A percentile compares a stretch with the other conserved stretches of the same genome.
phyloP scores from a whole-genome alignment of 30 jellyfish, hydroid and myxozoan species.

The Hydractinia symbiolongicarpus region DNA sequence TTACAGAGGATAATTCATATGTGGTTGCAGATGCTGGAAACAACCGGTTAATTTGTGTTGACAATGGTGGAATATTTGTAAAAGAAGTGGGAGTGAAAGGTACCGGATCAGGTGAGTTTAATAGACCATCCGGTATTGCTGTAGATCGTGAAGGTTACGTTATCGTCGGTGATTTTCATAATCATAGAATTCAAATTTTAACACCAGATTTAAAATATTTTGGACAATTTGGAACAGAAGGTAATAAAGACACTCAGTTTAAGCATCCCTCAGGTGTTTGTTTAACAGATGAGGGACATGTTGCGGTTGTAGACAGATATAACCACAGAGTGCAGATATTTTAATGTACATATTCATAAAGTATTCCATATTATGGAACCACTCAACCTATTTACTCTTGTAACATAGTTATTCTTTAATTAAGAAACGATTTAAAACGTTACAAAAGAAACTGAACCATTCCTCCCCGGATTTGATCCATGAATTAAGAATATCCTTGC shows the following conservation, averaged over 20 bases:
- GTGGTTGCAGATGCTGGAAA: constrained; percentile 89
- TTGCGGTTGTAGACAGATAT: constrained; percentile 76
- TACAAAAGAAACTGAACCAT: no score
- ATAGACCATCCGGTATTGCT: constrained; percentile 72
- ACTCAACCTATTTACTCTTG: background rate
- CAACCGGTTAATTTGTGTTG: constrained; percentile 60
- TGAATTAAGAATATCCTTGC: no score
- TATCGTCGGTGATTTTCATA: constrained; percentile 67
- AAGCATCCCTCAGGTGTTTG: constrained; percentile 79
- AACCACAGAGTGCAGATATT: constrained; percentile 75
- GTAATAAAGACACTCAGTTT: constrained; percentile 55
- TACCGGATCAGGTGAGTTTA: constrained; percentile 60
- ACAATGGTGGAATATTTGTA: constrained; percentile 38
- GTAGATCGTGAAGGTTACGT: constrained; percentile 84
- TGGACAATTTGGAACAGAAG: constrained; percentile 74
- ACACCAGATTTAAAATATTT: constrained; percentile 48
- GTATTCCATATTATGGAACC: background rate
- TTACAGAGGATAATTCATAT: constrained; percentile 60
- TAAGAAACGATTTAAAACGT: no score
- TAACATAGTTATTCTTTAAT: background rate
- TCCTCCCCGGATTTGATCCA: no score
- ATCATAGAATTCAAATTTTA: constrained; percentile 77
- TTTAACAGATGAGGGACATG: constrained; percentile 73
- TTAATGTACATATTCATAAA: background rate
- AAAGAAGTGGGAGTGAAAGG: constrained; percentile 75